These are phyloP conservation scores for Acronicta aceris DNA, from an alignment of 2,888 invertebrate species.

Conservation along the genomic window DNA sequence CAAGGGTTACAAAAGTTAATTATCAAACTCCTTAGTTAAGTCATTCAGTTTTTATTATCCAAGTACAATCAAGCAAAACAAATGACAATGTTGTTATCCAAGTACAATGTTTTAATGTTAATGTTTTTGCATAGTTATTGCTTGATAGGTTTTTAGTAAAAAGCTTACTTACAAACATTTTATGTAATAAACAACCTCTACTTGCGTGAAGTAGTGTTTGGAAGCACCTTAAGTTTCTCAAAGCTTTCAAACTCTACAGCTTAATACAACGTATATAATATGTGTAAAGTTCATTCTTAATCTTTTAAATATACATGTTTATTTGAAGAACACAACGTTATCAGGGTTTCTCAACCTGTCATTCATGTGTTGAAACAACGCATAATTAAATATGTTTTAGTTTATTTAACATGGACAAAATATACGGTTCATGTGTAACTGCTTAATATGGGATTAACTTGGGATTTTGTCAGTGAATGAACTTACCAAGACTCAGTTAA, in stretches of 20 bases:
- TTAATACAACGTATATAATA: slow-evolving; percentile 28
- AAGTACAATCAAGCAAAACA: too few relatives aligned
- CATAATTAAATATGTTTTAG: slow-evolving; percentile 60
- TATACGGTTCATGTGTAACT: slow-evolving; percentile 36
- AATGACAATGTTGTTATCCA: too few relatives aligned
- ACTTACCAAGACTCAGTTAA: slow-evolving; percentile 36
- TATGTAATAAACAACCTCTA: too few relatives aligned
- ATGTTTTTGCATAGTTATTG: too few relatives aligned
- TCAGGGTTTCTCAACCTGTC: slow-evolving; percentile 55
- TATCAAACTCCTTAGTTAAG: too few relatives aligned
- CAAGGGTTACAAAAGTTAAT: too few relatives aligned
- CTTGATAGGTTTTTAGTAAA: too few relatives aligned
- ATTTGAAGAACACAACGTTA: slow-evolving; percentile 53
- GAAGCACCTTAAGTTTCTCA: background rate
- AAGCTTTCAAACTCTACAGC: slow-evolving; percentile 8
- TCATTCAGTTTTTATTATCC: too few relatives aligned
- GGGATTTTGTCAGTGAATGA: slow-evolving; percentile 45
- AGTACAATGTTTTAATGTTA: too few relatives aligned
- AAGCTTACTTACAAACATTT: too few relatives aligned
- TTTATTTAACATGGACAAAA: slow-evolving; percentile 51
- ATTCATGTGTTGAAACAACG: slow-evolving; percentile 56
- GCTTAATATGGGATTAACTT: slow-evolving; percentile 54
- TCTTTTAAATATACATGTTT: slow-evolving; percentile 48
- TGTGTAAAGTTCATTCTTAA: slow-evolving; percentile 34
- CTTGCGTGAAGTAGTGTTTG: background rate